Base-by-base conservation (phyloP, 2,797 vertebrate species). In the Oophaga sylvatica region DNA sequence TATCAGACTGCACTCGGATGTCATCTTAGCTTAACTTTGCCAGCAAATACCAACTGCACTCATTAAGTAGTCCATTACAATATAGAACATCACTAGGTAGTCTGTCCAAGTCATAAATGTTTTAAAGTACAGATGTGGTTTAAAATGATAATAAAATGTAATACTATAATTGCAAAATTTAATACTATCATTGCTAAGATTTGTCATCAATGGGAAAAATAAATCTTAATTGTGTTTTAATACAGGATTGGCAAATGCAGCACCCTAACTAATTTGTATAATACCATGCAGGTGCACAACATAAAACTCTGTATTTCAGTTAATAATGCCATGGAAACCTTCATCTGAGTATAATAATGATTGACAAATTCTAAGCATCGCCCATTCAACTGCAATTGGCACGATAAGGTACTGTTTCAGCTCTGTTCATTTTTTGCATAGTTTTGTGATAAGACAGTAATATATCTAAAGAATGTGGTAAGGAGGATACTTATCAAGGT, bases 351-450 rank as follows among this genome's bases (percentile, higher is more conserved):
- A 53, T 80, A 48, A 70, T 45, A 15, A 71, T 68, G 45, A 45
- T 48, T 65, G 75, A 79, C 31, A 67, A 67, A 67, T 31, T 26
- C 73, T 53, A 17, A 10, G 0, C 53, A 56, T 70, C 84, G 80
- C 84, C 84, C 63, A 20, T 57, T 59, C 19, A 80, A 17, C 65
- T 67, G 29, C 65, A 41, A 16, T 67, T 85, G 84, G 73, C 73
- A 79, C 83, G 62, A 65, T 31, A 26, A 67, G 75, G 65, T 17
- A 59, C 84, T 70, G 76, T 80, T 86, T 70, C 53, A 41, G 59
- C 77, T 15, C 12, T 80, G 62, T 80, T 81, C 79, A 87, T 87
- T 31, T 81, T 87, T 87, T 75, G 45, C 79, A 87, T 87, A 87
- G 85, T 82, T 87, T 60, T 13, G 48, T 87, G 85, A 87, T 87